Evolutionary conservation across 2,888 invertebrate genomes (phyloP), one percentile per base, ranked within the genome.

Genomic region (Synanthedon vespiformis): DNA sequence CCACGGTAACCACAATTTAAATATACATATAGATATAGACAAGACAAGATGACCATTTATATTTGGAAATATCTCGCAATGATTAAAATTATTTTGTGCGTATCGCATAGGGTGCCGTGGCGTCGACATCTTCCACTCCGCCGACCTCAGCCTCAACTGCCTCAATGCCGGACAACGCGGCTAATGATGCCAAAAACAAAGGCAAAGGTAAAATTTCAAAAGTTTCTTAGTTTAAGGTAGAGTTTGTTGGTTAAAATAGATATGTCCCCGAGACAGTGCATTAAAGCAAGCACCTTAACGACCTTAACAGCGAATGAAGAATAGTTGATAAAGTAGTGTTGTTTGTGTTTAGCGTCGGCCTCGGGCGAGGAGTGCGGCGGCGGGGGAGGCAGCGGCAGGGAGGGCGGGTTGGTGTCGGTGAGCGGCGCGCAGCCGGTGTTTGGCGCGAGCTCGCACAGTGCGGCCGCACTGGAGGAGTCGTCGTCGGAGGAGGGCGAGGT

Each of bases 401-500:
- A 76, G 79, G 56, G 77, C 80, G 74, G 74, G 57, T 82, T 80
- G 57, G 85, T 84, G 61, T 79, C 81, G 66, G 65, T 64, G 47
- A 82, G 72, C 63, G 77, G 72, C 65, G 81, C 69, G 63, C 77
- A 73, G 22, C 71, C 72, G 16, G 70, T 68, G 53, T 74, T 69
- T 65, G 84, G 72, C 52, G 73, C 78, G 61, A 80, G 64, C 48
- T 65, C 62, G 49, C 70, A 67, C 40, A 67, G 65, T 41, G 96
- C 95, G 74, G 95, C 95, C 68, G 94, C 61, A 40, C 81, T 84
- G 63, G 88, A 84, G 67, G 87, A 87, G 70, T 87, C 87, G 10
- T 87, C 87, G 6, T 84, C 84, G 2, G 98, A 98, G 82, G 97
- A 98, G 75, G 95, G 95, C 65, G 98, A 98, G 84, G 97, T 98